Conservation (phyloP, 2,888 invertebrate species). For the Eupithecia pulchellata region DNA sequence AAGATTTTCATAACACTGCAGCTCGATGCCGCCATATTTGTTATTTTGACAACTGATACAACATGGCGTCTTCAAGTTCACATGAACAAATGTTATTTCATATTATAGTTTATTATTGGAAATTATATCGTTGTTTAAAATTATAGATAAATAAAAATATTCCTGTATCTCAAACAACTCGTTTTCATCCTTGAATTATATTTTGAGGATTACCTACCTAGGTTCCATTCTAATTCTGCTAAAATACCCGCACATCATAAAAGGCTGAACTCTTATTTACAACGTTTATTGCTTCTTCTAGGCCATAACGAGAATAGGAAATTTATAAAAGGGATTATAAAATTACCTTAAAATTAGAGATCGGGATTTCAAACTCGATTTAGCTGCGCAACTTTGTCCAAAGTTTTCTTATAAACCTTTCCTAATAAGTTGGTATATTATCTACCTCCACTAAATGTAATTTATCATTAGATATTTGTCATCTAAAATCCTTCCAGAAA, state of each 20-base stretch:
- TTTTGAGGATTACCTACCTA: not conserved
- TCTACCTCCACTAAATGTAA: not conserved
- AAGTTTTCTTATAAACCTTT: not conserved
- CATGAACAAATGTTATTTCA: not conserved
- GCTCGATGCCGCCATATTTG: not conserved
- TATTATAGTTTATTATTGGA: not conserved
- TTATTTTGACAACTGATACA: not conserved
- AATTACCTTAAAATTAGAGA: conserved; percentile 39
- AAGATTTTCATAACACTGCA: not conserved
- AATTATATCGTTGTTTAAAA: conserved; percentile 8
- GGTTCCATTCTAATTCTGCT: not conserved
- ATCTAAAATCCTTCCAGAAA: not conserved
- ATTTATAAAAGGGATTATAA: conserved; percentile 36
- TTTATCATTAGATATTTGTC: not conserved
- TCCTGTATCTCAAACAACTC: conserved; percentile 3
- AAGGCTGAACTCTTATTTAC: conserved; percentile 25
- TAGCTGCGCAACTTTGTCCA: not conserved
- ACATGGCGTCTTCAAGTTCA: not conserved
- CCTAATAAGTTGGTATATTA: too few relatives aligned
- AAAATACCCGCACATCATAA: conserved; percentile 10
- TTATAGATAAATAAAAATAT: conserved; percentile 4
- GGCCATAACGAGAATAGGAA: conserved; percentile 46
- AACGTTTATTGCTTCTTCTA: conserved; percentile 42
- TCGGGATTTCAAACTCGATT: conserved; percentile 18
- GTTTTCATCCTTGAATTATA: not conserved